phyloP scores from a whole-genome alignment of 2,113 vertebrate genomes.

The Urocynchramus pylzowi region DNA sequence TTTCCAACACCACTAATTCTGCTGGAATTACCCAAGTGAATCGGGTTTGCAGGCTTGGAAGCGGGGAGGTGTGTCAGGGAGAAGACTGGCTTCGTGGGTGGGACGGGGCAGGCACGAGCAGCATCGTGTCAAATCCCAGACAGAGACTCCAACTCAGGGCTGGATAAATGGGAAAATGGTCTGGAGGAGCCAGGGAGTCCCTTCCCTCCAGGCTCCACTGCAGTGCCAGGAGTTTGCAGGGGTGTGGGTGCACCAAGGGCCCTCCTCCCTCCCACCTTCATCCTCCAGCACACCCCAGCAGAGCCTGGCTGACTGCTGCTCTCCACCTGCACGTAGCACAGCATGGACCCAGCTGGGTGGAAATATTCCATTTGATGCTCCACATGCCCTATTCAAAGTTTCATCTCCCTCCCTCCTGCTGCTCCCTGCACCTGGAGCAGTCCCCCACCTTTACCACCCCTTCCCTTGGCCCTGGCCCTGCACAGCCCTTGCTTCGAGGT shows the following conservation, averaged over 20 bases:
- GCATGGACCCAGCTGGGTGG: background rate
- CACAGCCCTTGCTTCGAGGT: background rate
- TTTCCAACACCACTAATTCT: rapidly evolving
- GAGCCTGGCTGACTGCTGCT: rapidly evolving
- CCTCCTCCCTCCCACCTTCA: no score
- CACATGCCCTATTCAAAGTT: rapidly evolving
- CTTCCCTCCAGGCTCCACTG: rapidly evolving
- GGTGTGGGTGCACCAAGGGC: rapidly evolving
- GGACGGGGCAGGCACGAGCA: rapidly evolving
- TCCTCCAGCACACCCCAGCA: background rate
- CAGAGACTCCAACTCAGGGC: background rate
- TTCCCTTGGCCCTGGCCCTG: rapidly evolving
- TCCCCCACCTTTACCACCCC: no score
- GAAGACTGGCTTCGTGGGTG: rapidly evolving
- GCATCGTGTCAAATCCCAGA: rapidly evolving
- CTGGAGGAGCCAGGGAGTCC: rapidly evolving
- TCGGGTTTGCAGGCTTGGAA: background rate
- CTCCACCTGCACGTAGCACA: background rate
- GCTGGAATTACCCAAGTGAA: background rate
- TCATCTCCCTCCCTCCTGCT: background rate
- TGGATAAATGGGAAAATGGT: background rate
- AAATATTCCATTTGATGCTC: background rate
- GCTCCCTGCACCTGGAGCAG: background rate
- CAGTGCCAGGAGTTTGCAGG: background rate
- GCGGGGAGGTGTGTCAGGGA: background rate